Evolutionary conservation across 2,797 vertebrate genomes (phyloP).

Genomic region (Ateles fusciceps): DNA sequence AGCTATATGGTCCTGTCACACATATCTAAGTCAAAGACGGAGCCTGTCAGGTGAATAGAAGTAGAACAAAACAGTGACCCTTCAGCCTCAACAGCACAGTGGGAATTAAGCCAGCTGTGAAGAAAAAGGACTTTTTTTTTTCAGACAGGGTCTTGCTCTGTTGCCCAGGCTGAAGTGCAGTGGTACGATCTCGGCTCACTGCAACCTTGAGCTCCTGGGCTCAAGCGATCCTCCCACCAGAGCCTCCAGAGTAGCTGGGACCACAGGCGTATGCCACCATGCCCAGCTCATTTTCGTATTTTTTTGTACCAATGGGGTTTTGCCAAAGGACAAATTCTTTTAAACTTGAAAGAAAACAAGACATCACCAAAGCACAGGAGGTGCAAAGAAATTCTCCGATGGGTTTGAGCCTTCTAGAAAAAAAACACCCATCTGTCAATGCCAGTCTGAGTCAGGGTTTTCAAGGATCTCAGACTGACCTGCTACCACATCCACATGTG

Average conservation of each 20-base stretch:
- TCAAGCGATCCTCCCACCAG: not conserved
- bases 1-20: rapidly evolving
- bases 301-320: not conserved
- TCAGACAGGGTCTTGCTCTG: not conserved
- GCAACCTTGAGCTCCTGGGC: not conserved
- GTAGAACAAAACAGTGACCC: no score
- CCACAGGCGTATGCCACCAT: not conserved
- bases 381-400: not conserved
- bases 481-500: not conserved
- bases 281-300: not conserved
- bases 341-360: not conserved
- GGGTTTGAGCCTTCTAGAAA: not conserved
- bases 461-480: not conserved
- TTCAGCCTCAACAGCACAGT: not conserved
- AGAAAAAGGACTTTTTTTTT: not conserved
- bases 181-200: rapidly evolving
- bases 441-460: not conserved
- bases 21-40: not conserved
- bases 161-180: not conserved
- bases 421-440: not conserved
- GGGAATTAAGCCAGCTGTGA: not conserved
- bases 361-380: not conserved
- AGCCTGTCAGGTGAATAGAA: not conserved
- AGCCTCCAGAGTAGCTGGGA: not conserved
- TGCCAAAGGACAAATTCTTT: not conserved